Percentiles rank a stretch among this genome's conserved stretches.
Conservation (phyloP, 1,140 invertebrate genomes). For the Aphidius ervi region DNA sequence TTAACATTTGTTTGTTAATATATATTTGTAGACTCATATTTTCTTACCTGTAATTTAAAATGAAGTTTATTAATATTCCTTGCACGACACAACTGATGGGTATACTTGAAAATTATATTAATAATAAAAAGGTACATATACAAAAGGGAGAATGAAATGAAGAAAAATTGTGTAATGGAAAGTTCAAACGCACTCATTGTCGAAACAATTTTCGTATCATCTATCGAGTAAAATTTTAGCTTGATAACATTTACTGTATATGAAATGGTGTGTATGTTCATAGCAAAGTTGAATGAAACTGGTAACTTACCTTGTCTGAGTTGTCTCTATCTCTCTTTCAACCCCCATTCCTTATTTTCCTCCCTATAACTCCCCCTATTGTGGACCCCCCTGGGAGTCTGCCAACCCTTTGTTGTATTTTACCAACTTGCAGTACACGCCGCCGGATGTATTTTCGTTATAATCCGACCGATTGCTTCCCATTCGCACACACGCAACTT, state of each 20-base stretch:
- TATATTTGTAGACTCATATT: too few species aligned
- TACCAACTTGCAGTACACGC: slow-evolving; percentile 5
- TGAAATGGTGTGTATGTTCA: slow-evolving; percentile 12
- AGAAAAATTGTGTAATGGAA: slow-evolving; percentile 17
- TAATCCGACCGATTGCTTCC: slow-evolving; percentile 10
- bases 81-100: too few species aligned
- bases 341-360: too few species aligned
- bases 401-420: slow-evolving; percentile 6
- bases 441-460: slow-evolving; percentile 14
- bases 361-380: background rate
- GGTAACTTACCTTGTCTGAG: too few species aligned
- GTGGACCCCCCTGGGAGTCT: background rate
- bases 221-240: slow-evolving; percentile 5
- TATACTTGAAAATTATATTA: too few species aligned
- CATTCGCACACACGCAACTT: background rate
- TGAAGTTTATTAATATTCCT: too few species aligned
- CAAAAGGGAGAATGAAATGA: background rate
- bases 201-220: slow-evolving; percentile 20
- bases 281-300: background rate
- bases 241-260: background rate
- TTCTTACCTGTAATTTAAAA: too few species aligned
- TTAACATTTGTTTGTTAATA: too few species aligned
- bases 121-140: background rate
- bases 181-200: slow-evolving; percentile 21
- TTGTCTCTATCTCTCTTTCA: too few species aligned